Percentiles rank a stretch among this genome's conserved stretches.
These are phyloP conservation scores for Mormyrops boulengeri DNA, from an alignment of 2,797 vertebrate genomes.

Conservation along the genomic window DNA sequence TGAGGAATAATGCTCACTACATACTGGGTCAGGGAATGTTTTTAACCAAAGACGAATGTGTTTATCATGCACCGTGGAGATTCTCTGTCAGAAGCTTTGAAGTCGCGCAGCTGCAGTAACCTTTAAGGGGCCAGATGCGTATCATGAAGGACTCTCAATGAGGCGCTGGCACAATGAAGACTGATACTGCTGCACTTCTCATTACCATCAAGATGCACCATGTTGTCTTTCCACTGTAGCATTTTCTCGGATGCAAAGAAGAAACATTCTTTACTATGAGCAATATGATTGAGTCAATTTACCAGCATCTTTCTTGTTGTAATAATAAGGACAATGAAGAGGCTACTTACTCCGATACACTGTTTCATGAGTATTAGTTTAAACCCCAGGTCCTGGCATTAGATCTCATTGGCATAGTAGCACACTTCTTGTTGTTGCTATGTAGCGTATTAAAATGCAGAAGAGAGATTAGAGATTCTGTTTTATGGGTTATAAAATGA, in stretches of 20 bases:
- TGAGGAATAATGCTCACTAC: slow-evolving; percentile 42
- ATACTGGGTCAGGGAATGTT: slow-evolving; percentile 16
- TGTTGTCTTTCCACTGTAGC: slow-evolving; percentile 32
- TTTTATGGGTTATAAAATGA: slow-evolving; percentile 62
- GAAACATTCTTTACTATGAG: neutral
- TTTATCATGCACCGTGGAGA: slow-evolving; percentile 52
- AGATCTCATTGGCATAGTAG: slow-evolving; percentile 26
- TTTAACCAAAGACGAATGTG: slow-evolving; percentile 44
- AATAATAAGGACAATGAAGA: neutral
- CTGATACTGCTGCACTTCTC: slow-evolving; percentile 42
- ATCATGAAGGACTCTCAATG: slow-evolving; percentile 54
- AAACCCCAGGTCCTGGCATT: slow-evolving; percentile 1
- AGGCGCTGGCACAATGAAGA: slow-evolving; percentile 49
- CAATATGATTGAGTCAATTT: slow-evolving; percentile 9
- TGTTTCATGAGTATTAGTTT: slow-evolving; percentile 28
- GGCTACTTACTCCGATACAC: slow-evolving; percentile 14
- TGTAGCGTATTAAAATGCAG: slow-evolving; percentile 53
- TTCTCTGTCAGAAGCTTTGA: slow-evolving; percentile 58
- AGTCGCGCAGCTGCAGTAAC: slow-evolving; percentile 50
- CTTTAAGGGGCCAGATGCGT: slow-evolving; percentile 46
- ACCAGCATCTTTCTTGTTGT: neutral
- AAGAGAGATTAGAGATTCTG: slow-evolving; percentile 63
- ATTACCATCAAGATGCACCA: slow-evolving; percentile 43
- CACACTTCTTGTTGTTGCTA: slow-evolving; percentile 37
- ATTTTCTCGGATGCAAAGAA: slow-evolving; percentile 34